Evolutionary conservation across 2,888 invertebrate genomes (phyloP), one percentile per base, ranked within the genome.

Genomic region (Lithophane semibrunnea): DNA sequence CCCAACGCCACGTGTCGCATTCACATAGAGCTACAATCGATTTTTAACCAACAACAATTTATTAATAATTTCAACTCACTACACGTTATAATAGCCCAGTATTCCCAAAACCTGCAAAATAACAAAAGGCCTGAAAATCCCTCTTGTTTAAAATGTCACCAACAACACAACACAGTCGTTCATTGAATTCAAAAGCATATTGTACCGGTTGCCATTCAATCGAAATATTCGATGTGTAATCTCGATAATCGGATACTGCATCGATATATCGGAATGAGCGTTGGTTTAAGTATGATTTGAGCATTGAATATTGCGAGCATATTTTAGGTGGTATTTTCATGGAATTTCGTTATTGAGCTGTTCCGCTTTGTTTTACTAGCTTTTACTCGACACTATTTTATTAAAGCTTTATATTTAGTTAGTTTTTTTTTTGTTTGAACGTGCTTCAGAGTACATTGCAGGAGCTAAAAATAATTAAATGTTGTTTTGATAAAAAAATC

Each of bases 171-270:
- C 64, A 75, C n/a, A 58, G 18, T 72, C 49, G 67, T 56, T 52
- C 54, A 75, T 76, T 73, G 67, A 71, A 85, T 82, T 24, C 63
- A 58, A 82, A 80, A 69, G 29, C 77, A 68, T 75, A 78, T 47
- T 66, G 61, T 58, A 79, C 16, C 21, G 58, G 47, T 63, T 58
- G 29, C 70, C 44, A 70, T 87, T 70, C 67, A 75, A 79, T 80
- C 67, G 87, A 86, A 86, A 77, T 82, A 77, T 74, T 74, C 75
- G 58, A 69, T 75, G 70, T 77, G 64, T 83, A 82, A 86, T 82
- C 74, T 56, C 68, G 70, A 77, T 85, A 85, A 78, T 87, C 83
- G 63, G 56, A 83, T 83, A 61, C 73, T 74, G 65, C 24, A 75
- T 82, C 74, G 66, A 79, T 79, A 68, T 65, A 74, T 76, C 64